phyloP scores from a whole-genome alignment of 2,113 vertebrate species.

The Podarcis muralis region DNA sequence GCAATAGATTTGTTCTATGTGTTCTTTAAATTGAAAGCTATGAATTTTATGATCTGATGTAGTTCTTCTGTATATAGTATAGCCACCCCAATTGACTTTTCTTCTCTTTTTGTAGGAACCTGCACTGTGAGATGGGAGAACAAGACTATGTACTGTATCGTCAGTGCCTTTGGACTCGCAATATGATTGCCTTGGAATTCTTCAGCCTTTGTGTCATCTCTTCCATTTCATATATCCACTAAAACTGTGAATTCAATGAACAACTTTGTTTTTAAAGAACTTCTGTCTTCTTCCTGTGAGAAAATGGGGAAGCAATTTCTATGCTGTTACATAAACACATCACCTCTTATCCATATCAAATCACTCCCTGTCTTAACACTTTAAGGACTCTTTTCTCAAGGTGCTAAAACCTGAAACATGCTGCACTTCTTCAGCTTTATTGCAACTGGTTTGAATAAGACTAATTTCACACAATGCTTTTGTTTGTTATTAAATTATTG shows the following conservation, averaged over 20 bases:
- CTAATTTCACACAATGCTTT: constrained; percentile 75
- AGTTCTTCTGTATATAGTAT: neutral
- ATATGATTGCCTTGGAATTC: constrained; percentile 72
- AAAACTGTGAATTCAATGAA: constrained; percentile 52
- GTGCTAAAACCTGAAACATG: constrained; percentile 73
- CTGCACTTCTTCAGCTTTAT: constrained; percentile 62
- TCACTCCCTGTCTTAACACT: constrained; percentile 65
- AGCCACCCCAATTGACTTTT: neutral
- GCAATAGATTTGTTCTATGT: neutral
- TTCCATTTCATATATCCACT: constrained; percentile 41
- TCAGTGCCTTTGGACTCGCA: constrained; percentile 90
- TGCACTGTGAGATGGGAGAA: constrained; percentile 95
- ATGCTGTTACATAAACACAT: constrained; percentile 32
- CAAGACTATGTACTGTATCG: constrained; percentile 92
- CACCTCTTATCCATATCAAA: constrained; percentile 1
- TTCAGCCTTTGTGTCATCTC: constrained; percentile 30
- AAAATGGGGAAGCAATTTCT: constrained; percentile 45
- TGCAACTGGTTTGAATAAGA: constrained; percentile 57
- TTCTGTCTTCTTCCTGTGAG: constrained; percentile 27
- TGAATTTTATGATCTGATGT: neutral
- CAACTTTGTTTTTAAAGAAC: constrained; percentile 48
- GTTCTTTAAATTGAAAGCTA: neutral
- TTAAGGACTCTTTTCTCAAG: constrained; percentile 67
- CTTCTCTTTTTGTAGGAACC: constrained; percentile 78
- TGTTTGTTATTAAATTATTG: constrained; percentile 81